Conservation (phyloP, 2,113 vertebrate genomes). For the Fulica atra region DNA sequence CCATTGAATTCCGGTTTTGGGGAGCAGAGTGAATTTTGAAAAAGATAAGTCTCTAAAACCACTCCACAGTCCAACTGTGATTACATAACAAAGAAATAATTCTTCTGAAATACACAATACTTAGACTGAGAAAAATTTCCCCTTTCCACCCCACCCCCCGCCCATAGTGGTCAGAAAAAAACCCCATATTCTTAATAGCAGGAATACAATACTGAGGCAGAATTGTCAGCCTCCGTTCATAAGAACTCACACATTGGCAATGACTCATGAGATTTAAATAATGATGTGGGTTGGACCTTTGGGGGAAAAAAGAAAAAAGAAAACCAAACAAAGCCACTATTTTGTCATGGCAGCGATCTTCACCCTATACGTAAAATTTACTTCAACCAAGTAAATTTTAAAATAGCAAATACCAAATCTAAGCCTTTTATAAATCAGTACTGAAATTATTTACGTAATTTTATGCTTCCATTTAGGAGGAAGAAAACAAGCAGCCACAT, state of each 20-base stretch:
- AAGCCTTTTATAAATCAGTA: neutral
- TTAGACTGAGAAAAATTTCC: neutral
- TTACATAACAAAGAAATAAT: neutral
- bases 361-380: neutral
- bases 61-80: neutral
- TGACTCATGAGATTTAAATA: neutral
- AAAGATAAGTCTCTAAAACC: neutral
- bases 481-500: neutral
- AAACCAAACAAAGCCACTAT: too few relatives aligned
- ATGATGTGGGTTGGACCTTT: neutral
- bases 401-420: neutral
- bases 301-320: neutral
- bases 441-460: neutral
- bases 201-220: neutral
- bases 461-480: neutral
- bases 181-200: neutral
- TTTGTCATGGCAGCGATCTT: neutral
- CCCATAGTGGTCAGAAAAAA: neutral
- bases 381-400: neutral
- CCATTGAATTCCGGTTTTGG: neutral
- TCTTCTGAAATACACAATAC: neutral
- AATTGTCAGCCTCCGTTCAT: neutral
- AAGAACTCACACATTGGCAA: neutral
- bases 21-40: neutral
- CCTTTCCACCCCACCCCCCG: neutral